Evolutionary conservation across 2,113 vertebrate species (phyloP).

Genomic region (Connochaetes taurinus): DNA sequence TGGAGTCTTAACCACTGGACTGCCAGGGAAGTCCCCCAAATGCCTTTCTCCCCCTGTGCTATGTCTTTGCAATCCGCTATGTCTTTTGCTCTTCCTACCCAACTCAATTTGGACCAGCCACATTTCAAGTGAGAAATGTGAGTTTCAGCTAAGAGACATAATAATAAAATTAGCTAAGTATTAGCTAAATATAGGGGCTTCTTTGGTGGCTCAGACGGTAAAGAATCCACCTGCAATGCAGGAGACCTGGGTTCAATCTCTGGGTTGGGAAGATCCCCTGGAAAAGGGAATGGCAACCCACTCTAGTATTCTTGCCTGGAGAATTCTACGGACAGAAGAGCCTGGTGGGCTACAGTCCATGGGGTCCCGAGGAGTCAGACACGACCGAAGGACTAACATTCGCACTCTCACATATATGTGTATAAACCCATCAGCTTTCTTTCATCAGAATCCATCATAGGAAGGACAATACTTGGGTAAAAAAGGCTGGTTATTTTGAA

Average conservation of each 20-base stretch:
- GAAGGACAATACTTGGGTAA: neutral
- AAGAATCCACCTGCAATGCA: neutral
- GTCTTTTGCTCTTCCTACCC: accelerated
- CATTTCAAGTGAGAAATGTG: neutral
- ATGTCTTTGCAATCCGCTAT: neutral
- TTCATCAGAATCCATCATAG: accelerated
- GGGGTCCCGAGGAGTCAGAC: neutral
- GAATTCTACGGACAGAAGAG: neutral
- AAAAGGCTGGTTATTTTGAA: neutral
- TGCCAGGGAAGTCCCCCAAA: neutral
- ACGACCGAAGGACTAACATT: neutral
- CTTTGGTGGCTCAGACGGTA: neutral
- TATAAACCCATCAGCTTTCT: neutral
- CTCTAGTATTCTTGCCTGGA: neutral
- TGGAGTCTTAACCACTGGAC: neutral
- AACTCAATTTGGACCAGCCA: neutral
- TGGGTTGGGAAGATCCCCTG: neutral
- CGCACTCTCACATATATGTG: neutral
- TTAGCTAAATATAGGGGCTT: neutral
- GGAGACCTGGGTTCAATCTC: neutral
- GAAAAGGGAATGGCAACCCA: neutral
- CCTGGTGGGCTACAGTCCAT: neutral
- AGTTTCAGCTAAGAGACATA: neutral
- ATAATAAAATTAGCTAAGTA: neutral
- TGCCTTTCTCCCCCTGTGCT: neutral